phyloP scores from a whole-genome alignment of 1,140 invertebrate genomes.

The Drosophila kohkoa region DNA sequence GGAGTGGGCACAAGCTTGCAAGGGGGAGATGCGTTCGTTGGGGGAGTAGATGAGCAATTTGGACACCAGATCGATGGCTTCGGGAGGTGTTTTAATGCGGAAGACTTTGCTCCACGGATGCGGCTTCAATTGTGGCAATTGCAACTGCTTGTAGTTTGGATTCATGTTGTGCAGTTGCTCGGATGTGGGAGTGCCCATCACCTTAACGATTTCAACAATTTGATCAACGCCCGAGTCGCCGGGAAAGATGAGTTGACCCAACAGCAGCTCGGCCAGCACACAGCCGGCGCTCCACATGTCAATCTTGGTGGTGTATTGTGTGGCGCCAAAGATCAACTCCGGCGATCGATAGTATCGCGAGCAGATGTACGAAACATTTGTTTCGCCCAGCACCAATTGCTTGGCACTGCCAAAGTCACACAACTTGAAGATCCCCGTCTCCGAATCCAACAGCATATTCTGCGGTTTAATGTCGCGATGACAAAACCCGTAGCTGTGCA shows the following conservation, averaged over 20 bases:
- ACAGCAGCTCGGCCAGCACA: constrained; percentile 98
- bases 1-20: constrained; percentile 65
- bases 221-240: constrained; percentile 99
- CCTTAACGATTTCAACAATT: constrained; percentile 99
- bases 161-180: constrained; percentile 99
- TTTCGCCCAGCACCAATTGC: constrained; percentile 97
- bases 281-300: constrained; percentile 99
- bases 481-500: constrained; percentile 98
- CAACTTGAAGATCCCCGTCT: constrained; percentile 98
- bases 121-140: constrained; percentile 99
- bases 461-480: constrained; percentile 99
- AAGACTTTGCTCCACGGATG: constrained; percentile 99
- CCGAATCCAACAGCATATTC: constrained; percentile 98
- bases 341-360: constrained; percentile 99
- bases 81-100: constrained; percentile 61
- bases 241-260: constrained; percentile 99
- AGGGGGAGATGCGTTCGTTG: constrained; percentile 39
- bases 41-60: constrained; percentile 68
- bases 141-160: constrained; percentile 99
- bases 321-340: constrained; percentile 99
- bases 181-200: constrained; percentile 98
- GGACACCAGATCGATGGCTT: constrained; percentile 72
- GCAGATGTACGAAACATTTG: constrained; percentile 99
- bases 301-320: constrained; percentile 99
- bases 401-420: constrained; percentile 99